These are phyloP conservation scores for Bicyclus anynana DNA, from an alignment of 1,140 invertebrate species.

Conservation along the genomic window DNA sequence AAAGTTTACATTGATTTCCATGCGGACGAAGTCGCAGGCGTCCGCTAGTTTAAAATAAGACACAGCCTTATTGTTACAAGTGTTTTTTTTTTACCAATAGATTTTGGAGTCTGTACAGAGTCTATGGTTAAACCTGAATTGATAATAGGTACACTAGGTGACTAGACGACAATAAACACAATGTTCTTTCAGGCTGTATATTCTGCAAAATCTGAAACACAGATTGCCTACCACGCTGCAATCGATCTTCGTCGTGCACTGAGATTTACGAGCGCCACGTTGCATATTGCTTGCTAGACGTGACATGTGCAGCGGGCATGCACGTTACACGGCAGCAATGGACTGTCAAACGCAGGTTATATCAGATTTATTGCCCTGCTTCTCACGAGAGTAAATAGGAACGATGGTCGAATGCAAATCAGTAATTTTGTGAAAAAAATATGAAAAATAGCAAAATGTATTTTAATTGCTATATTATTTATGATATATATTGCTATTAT, in stretches of 20 bases:
- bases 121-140: too few species aligned
- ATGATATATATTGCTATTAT: too few species aligned
- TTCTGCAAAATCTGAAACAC: background rate
- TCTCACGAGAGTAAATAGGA: background rate
- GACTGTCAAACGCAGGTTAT: constrained; percentile 30
- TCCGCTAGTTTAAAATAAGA: too few species aligned
- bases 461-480: too few species aligned
- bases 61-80: too few species aligned
- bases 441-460: too few species aligned
- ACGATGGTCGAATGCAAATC: background rate
- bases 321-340: constrained; percentile 26
- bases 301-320: constrained; percentile 31
- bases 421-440: background rate
- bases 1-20: too few species aligned
- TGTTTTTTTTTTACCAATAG: too few species aligned
- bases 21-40: too few species aligned
- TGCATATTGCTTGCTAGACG: constrained; percentile 33
- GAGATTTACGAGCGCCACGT: constrained; percentile 41
- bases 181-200: background rate
- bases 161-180: background rate
- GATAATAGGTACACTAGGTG: too few species aligned
- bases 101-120: too few species aligned
- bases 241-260: constrained; percentile 24
- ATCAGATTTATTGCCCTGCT: constrained; percentile 29
- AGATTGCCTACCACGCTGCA: constrained; percentile 12